Conservation (phyloP, 2,113 vertebrate genomes). For the Cepphus grylle region DNA sequence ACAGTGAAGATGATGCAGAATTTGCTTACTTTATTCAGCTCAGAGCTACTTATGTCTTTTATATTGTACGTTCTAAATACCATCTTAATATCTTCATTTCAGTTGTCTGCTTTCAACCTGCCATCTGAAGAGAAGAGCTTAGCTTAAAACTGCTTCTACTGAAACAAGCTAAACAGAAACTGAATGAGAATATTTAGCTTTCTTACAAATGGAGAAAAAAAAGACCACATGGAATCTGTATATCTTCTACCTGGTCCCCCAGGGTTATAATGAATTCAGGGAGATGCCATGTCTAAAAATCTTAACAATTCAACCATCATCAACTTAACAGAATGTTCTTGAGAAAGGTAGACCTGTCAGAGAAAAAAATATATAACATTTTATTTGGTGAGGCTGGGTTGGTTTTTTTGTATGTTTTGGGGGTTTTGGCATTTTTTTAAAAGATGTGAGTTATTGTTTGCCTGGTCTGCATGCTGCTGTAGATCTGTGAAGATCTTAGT, state of each 20-base stretch:
- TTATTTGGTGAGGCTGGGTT: background rate
- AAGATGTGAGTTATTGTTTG: background rate
- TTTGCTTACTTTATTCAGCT: background rate
- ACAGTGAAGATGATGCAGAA: background rate
- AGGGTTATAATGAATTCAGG: background rate
- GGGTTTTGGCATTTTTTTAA: background rate
- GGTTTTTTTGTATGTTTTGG: background rate
- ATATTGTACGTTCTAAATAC: background rate
- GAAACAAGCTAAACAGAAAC: background rate
- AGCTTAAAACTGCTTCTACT: background rate
- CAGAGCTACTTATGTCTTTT: background rate
- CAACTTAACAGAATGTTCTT: background rate
- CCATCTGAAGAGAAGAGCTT: background rate
- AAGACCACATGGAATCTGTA: background rate
- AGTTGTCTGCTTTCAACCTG: background rate
- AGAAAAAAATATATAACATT: background rate
- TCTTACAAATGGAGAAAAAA: background rate
- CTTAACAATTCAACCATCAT: background rate
- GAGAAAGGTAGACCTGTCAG: background rate
- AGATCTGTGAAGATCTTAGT: background rate
- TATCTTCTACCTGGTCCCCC: background rate
- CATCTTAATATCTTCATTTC: background rate
- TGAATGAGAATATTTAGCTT: background rate
- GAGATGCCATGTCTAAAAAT: background rate
- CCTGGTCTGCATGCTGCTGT: background rate